A percentile compares a stretch with the other conserved stretches of the same genome.
Conservation (phyloP, 1,140 invertebrate species). For the Cydia strobilella region DNA sequence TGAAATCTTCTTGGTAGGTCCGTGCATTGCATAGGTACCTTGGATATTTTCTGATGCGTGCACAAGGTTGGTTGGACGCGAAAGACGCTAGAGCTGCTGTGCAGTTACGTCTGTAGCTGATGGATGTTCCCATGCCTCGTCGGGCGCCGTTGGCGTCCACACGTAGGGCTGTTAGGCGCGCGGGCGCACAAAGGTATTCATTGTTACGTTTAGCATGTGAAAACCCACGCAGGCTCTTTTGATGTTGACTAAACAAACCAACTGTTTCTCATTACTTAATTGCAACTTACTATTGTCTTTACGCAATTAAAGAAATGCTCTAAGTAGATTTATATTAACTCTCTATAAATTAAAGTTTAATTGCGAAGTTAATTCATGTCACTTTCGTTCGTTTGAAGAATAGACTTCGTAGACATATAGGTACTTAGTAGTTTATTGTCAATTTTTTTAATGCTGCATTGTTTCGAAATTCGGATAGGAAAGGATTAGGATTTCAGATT, state of each 20-base stretch:
- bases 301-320: slow-evolving; percentile 61
- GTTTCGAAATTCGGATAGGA: neutral
- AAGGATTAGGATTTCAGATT: neutral
- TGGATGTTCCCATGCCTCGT: slow-evolving; percentile 13
- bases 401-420: neutral
- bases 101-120: slow-evolving; percentile 6
- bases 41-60: neutral
- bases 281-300: slow-evolving; percentile 67
- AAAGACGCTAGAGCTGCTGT: neutral
- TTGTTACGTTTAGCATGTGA: slow-evolving; percentile 54
- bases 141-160: neutral
- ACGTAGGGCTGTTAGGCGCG: neutral
- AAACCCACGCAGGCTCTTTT: slow-evolving; percentile 48
- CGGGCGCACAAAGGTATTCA: slow-evolving; percentile 38
- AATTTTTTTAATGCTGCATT: neutral
- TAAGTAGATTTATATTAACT: slow-evolving; percentile 69
- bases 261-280: slow-evolving; percentile 73
- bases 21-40: neutral
- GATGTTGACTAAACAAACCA: slow-evolving; percentile 52
- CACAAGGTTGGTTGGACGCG: neutral
- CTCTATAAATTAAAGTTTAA: slow-evolving; percentile 50
- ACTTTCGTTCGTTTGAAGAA: slow-evolving; percentile 17
- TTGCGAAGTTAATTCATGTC: slow-evolving; percentile 13
- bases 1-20: neutral
- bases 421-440: neutral